These are phyloP conservation scores for Ormyrus nitidulus DNA, from an alignment of 2,888 invertebrate genomes.

Conservation along the genomic window DNA sequence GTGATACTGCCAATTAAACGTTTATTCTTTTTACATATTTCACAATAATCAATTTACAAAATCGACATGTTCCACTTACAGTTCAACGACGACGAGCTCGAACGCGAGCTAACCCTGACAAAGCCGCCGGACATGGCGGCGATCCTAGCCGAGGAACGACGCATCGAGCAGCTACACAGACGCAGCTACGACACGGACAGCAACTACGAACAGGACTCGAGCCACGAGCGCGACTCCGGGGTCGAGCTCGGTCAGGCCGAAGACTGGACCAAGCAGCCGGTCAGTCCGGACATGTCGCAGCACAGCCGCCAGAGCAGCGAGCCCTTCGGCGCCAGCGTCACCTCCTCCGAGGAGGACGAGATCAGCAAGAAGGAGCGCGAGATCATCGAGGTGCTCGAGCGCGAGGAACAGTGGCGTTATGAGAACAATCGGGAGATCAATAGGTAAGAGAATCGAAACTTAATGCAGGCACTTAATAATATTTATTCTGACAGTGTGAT, in stretches of 20 bases:
- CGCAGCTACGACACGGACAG: constrained; percentile 85
- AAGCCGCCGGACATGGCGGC: constrained; percentile 89
- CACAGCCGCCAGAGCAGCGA: constrained; percentile 90
- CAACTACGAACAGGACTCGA: constrained; percentile 75
- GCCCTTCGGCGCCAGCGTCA: constrained; percentile 83
- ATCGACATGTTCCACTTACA: constrained; percentile 60
- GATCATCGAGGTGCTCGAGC: constrained; percentile 81
- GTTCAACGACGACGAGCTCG: constrained; percentile 82
- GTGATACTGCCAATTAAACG: no score
- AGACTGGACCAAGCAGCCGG: constrained; percentile 73
- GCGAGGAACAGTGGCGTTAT: constrained; percentile 80
- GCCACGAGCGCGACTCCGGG: constrained; percentile 83
- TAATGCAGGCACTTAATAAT: background rate
- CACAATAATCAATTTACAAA: no score
- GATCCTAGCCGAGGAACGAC: constrained; percentile 87
- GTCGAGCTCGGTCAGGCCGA: constrained; percentile 81
- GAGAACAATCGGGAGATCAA: constrained; percentile 71
- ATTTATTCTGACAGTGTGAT: background rate
- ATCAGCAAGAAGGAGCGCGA: constrained; percentile 81
- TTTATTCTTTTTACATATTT: no score
- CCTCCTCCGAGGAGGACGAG: constrained; percentile 87
- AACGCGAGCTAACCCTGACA: constrained; percentile 82
- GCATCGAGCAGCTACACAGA: constrained; percentile 86
- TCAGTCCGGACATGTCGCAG: constrained; percentile 76
- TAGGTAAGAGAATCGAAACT: constrained; percentile 61